Conservation (phyloP, 2,888 invertebrate species). For the Caenorhabditis uteleia region DNA sequence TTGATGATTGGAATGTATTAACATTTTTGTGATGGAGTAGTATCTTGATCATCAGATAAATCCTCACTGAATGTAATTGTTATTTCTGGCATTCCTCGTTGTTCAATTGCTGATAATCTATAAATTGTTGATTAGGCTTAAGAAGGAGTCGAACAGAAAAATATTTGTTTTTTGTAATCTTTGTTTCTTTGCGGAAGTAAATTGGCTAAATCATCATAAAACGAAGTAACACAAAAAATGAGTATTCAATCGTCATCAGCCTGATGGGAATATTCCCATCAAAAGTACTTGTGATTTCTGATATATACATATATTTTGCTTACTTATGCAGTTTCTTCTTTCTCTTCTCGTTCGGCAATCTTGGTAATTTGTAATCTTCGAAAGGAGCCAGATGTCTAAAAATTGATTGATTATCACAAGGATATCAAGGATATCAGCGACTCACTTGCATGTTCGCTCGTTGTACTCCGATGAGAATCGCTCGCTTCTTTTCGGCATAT, state of each 20-base stretch:
- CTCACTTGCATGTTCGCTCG: conserved; percentile 47
- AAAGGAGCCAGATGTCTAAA: conserved; percentile 36
- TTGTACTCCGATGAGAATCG: conserved; percentile 53
- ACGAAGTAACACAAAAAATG: too few relatives aligned
- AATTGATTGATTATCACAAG: not conserved
- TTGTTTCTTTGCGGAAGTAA: not conserved
- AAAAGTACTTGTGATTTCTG: too few relatives aligned
- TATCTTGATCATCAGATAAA: conserved; percentile 13
- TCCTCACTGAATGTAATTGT: conserved; percentile 39
- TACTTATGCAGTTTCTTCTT: conserved; percentile 38
- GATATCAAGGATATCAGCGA: not conserved
- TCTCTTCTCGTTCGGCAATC: conserved; percentile 39
- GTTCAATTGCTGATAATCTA: conserved; percentile 33
- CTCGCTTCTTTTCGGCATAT: conserved; percentile 44
- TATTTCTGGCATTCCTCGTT: conserved; percentile 37
- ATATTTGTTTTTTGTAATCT: not conserved
- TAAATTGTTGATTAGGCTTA: not conserved
- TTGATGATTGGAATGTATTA: too few relatives aligned
- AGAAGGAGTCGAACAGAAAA: not conserved
- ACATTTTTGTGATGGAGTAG: conserved; percentile 14
- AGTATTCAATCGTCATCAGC: too few relatives aligned
- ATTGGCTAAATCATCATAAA: too few relatives aligned
- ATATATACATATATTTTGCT: conserved; percentile 2
- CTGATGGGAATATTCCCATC: too few relatives aligned
- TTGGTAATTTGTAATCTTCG: conserved; percentile 40